Percentiles rank a stretch among this genome's conserved stretches.
Conservation (phyloP, 2,797 vertebrate species). For the Staurois parvus region DNA sequence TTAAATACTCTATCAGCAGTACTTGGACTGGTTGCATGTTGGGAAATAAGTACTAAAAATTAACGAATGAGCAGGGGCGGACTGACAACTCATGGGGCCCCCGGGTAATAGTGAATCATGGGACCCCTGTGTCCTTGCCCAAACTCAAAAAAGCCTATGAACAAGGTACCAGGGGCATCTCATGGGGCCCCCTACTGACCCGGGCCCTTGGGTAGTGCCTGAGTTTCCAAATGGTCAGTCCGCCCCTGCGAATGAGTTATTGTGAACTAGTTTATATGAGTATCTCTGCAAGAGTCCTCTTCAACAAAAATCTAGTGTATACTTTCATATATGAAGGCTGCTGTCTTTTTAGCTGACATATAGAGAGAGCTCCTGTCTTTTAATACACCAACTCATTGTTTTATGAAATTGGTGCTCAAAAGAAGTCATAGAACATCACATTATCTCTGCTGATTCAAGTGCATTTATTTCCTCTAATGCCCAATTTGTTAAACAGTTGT, state of each 20-base stretch:
- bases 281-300: background rate
- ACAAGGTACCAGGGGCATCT: too few relatives aligned
- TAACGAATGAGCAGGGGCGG: too few relatives aligned
- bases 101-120: too few relatives aligned
- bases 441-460: slow-evolving; percentile 68
- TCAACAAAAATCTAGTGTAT: background rate
- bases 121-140: too few relatives aligned
- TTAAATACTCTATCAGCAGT: too few relatives aligned
- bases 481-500: slow-evolving; percentile 69
- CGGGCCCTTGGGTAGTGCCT: too few relatives aligned
- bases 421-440: background rate
- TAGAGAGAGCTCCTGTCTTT: background rate
- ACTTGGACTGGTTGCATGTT: background rate
- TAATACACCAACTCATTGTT: background rate
- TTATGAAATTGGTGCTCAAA: background rate
- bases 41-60: background rate
- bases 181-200: too few relatives aligned
- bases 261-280: background rate
- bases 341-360: background rate
- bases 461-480: slow-evolving; percentile 78
- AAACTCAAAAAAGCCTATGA: too few relatives aligned
- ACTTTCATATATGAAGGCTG: background rate
- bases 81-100: too few relatives aligned
- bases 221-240: too few relatives aligned
- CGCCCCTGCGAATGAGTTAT: too few relatives aligned